Evolutionary conservation across 2,888 invertebrate species (phyloP).

Genomic region (Drosophila colorata): DNA sequence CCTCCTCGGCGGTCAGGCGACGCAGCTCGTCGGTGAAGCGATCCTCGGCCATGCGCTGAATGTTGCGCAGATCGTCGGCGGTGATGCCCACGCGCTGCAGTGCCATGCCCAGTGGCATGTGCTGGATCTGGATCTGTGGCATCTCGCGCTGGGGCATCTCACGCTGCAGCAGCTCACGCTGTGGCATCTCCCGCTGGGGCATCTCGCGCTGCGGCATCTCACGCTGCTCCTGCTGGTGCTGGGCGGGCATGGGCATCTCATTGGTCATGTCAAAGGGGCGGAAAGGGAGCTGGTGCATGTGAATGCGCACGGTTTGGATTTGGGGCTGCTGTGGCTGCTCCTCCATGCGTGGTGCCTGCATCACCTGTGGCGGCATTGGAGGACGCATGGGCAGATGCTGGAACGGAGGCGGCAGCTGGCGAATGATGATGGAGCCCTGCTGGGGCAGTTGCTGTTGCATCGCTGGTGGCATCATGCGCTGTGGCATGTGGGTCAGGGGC

Average conservation of each 20-base stretch:
- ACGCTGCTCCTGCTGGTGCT: conserved; percentile 76
- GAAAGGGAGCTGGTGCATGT: conserved; percentile 86
- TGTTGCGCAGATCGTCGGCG: conserved; percentile 84
- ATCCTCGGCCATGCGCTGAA: conserved; percentile 85
- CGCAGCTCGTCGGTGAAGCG: conserved; percentile 84
- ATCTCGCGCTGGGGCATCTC: conserved; percentile 61
- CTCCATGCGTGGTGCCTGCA: conserved; percentile 86
- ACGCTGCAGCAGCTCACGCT: conserved; percentile 53
- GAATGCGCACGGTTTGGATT: conserved; percentile 84
- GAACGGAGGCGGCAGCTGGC: conserved; percentile 83
- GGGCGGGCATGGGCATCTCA: conserved; percentile 81
- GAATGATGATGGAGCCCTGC: conserved; percentile 79
- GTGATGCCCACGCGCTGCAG: conserved; percentile 85
- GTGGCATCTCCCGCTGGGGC: conserved; percentile 49
- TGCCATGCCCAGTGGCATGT: conserved; percentile 84
- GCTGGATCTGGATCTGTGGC: conserved; percentile 82
- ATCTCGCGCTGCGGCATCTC: conserved; percentile 46
- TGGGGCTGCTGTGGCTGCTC: conserved; percentile 69
- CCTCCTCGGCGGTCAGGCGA: conserved; percentile 82
- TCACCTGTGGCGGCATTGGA: conserved; percentile 84
- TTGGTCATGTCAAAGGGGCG: conserved; percentile 84
- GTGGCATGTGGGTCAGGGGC: conserved; percentile 86
- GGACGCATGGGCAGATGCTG: conserved; percentile 85
- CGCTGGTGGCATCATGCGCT: conserved; percentile 83
- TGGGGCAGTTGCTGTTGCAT: conserved; percentile 80